Percentiles rank a stretch among this genome's conserved stretches.
Evolutionary conservation across 2,888 invertebrate species (phyloP).

Genomic region (Timema podura): DNA sequence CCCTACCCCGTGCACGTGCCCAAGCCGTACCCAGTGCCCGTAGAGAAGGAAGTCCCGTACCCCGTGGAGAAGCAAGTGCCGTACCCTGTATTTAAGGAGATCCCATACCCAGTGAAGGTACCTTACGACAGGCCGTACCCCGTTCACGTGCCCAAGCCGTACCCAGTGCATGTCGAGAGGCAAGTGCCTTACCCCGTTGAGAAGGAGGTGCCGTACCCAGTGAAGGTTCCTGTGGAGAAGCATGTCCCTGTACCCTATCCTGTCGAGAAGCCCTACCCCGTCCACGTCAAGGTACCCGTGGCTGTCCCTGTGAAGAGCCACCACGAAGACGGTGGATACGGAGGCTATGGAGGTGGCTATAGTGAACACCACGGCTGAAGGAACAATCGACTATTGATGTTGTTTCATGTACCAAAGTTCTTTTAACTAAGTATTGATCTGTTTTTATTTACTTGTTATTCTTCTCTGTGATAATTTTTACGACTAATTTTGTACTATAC

Average conservation of each 20-base stretch:
- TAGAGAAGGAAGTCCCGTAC: conserved; percentile 49
- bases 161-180: conserved; percentile 37
- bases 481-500: too few species aligned
- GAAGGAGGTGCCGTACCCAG: conserved; percentile 57
- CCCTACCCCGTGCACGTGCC: conserved; percentile 64
- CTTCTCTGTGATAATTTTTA: conserved; percentile 18
- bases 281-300: conserved; percentile 63
- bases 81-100: conserved; percentile 59
- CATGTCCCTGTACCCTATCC: conserved; percentile 48
- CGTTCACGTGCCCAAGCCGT: conserved; percentile 30
- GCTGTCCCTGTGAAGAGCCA: conserved; percentile 58
- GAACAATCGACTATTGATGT: too few species aligned
- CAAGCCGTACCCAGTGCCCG: conserved; percentile 57
- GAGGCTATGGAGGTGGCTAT: neutral
- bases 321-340: conserved; percentile 5
- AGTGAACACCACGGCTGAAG: too few species aligned
- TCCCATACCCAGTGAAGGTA: conserved; percentile 31
- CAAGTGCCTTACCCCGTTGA: conserved; percentile 52
- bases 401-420: too few species aligned
- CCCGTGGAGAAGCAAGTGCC: conserved; percentile 51
- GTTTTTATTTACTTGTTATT: conserved; percentile 5
- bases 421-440: too few species aligned
- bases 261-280: conserved; percentile 57
- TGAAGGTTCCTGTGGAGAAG: conserved; percentile 67
- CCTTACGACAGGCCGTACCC: conserved; percentile 52